phyloP scores from a whole-genome alignment of 2,888 invertebrate genomes.

The Malthinus flaveolus region DNA sequence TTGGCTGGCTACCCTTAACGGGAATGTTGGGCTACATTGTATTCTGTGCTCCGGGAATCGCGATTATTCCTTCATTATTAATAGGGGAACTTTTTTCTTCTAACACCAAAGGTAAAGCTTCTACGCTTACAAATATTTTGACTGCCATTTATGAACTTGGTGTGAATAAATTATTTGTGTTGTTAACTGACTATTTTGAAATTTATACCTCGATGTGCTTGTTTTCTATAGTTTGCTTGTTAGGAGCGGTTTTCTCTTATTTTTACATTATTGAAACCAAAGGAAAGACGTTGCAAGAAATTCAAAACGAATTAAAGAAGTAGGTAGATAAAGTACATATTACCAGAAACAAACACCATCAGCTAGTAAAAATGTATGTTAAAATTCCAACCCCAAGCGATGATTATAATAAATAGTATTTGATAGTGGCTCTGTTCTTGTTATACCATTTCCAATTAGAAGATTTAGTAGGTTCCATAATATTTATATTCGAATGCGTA shows the following conservation, averaged over 20 bases:
- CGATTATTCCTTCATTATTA: constrained; percentile 43
- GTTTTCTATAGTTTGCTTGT: constrained; percentile 38
- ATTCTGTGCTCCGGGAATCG: constrained; percentile 35
- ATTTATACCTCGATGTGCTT: constrained; percentile 44
- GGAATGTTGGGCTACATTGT: constrained; percentile 41
- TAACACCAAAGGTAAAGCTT: constrained; percentile 44
- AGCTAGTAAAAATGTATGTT: no score
- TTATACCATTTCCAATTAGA: no score
- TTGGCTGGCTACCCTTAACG: constrained; percentile 43
- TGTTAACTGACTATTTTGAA: constrained; percentile 41
- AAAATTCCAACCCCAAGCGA: no score
- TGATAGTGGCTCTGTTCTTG: no score
- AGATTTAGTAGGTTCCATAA: no score
- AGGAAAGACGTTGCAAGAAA: constrained; percentile 49
- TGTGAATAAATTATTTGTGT: constrained; percentile 43
- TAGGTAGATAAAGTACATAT: no score
- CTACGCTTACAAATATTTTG: constrained; percentile 38
- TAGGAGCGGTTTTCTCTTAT: constrained; percentile 38
- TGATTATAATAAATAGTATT: no score
- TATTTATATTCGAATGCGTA: no score
- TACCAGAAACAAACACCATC: no score
- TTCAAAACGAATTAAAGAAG: constrained; percentile 44
- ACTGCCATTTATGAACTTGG: constrained; percentile 36
- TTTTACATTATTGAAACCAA: constrained; percentile 48
- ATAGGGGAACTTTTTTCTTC: constrained; percentile 44